Evolutionary conservation across 2,888 invertebrate species (phyloP), one percentile per base, ranked within the genome.

Genomic region (Autographa pulchrina): DNA sequence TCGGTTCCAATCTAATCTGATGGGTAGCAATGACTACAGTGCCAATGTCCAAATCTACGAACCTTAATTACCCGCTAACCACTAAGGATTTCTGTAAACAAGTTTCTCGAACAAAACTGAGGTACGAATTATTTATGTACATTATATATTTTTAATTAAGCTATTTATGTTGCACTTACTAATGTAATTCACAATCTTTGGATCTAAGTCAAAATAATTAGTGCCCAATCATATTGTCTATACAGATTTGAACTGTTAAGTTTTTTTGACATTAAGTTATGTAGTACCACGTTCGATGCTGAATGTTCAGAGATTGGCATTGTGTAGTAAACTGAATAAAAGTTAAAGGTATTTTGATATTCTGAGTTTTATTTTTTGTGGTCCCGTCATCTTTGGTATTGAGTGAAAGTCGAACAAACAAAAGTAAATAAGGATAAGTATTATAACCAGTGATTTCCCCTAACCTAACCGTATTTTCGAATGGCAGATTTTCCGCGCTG

Each of bases 1-100:
- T 72, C 61, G 69, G 68, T 72, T 82, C 72, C 67, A 77, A 83
- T 84, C 70, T 77, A 80, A 84, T 79, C 79, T 74, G 72, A 77
- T 81, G 61, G 67, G 72, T 68, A 60, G 67, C 58, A 81, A 62
- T 68, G 59, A 65, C 58, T 77, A 62, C 69, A 65, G 71, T 65
- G 70, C 74, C 81, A 70, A 65, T 73, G 41, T 70, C 69, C 60
- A 67, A 79, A 77, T 78, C 75, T 76, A 71, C 75, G 67, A 72
- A 72, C 77, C 72, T 75, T 83, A 81, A 81, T 84, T 84, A 80
- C 75, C 68, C 59, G 63, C 54, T 70, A 66, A 70, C 70, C 70
- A 43, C 73, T 80, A 77, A 32, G n/a, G 66, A 60, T 58, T 75
- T 75, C 59, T 68, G 75, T 65, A 68, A 73, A 65, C 41, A 72